These are phyloP conservation scores for Drosophila heteroneura DNA, from an alignment of 2,888 invertebrate species.

Conservation along the genomic window DNA sequence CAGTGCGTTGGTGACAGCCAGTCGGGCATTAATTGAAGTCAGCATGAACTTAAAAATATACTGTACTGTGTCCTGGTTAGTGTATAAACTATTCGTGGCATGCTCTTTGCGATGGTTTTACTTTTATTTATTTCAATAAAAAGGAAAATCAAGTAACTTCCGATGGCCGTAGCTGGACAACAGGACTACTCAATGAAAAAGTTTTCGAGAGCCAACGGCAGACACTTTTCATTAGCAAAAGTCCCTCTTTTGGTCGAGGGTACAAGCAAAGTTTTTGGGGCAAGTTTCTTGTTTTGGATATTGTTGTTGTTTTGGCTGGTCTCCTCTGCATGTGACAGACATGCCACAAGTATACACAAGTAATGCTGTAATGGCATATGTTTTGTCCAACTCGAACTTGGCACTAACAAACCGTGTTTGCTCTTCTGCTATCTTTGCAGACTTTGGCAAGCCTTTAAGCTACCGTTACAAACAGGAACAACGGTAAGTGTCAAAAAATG, in stretches of 20 bases:
- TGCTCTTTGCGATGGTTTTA: conserved; percentile 53
- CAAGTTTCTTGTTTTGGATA: conserved; percentile 30
- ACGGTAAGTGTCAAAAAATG: conserved; percentile 71
- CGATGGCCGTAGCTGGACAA: conserved; percentile 58
- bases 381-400: conserved; percentile 62
- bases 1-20: neutral
- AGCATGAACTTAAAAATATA: neutral
- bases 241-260: conserved; percentile 47
- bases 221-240: conserved; percentile 76
- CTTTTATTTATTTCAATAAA: conserved; percentile 78
- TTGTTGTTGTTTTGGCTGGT: conserved; percentile 16
- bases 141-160: conserved; percentile 56
- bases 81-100: conserved; percentile 7
- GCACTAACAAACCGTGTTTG: conserved; percentile 67
- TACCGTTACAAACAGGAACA: conserved; percentile 55
- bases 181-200: conserved; percentile 63
- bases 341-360: conserved; percentile 70
- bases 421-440: conserved; percentile 34
- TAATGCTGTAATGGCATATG: conserved; percentile 74
- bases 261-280: conserved; percentile 66
- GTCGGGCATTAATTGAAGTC: neutral
- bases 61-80: conserved; percentile 1
- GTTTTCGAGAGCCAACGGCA: conserved; percentile 65
- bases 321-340: conserved; percentile 60
- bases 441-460: conserved; percentile 69